Evolutionary conservation across 2,888 invertebrate species (phyloP).

Genomic region (Fabriciana adippe): DNA sequence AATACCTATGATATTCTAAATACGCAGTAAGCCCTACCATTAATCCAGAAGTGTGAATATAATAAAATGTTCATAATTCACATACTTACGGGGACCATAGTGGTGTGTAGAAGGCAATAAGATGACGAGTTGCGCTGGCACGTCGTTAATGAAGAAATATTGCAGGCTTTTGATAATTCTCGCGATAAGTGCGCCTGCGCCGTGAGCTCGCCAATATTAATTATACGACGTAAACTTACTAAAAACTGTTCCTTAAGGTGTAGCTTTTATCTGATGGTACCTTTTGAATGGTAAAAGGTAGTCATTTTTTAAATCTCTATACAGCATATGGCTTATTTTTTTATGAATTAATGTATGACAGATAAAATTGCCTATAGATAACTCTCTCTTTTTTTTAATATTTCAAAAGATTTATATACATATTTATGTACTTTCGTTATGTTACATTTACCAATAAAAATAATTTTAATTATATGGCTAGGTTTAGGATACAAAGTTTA

Average conservation of each 20-base stretch:
- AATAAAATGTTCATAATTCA: slow-evolving; percentile 44
- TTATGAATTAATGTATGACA: slow-evolving; percentile 8
- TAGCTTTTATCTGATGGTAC: slow-evolving; percentile 38
- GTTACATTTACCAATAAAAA: too few species aligned
- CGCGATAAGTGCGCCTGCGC: slow-evolving; percentile 60
- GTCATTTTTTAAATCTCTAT: slow-evolving; percentile 42
- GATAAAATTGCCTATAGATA: not conserved
- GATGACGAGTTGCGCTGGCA: slow-evolving; percentile 57
- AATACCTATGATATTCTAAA: slow-evolving; percentile 1
- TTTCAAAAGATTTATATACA: too few species aligned
- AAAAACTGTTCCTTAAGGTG: slow-evolving; percentile 41
- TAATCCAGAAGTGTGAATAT: slow-evolving; percentile 39
- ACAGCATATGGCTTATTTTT: slow-evolving; percentile 9
- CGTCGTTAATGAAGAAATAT: slow-evolving; percentile 80
- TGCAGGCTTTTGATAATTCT: slow-evolving; percentile 69
- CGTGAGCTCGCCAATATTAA: slow-evolving; percentile 61
- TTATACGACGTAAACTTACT: slow-evolving; percentile 50
- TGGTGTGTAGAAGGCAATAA: slow-evolving; percentile 57
- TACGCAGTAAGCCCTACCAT: slow-evolving; percentile 17
- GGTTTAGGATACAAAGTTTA: too few species aligned
- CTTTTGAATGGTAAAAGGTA: slow-evolving; percentile 32
- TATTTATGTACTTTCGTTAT: too few species aligned
- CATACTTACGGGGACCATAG: slow-evolving; percentile 40
- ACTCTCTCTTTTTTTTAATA: not conserved
- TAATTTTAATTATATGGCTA: too few species aligned